Conservation (phyloP, 2,888 invertebrate species). For the Carcina quercana region DNA sequence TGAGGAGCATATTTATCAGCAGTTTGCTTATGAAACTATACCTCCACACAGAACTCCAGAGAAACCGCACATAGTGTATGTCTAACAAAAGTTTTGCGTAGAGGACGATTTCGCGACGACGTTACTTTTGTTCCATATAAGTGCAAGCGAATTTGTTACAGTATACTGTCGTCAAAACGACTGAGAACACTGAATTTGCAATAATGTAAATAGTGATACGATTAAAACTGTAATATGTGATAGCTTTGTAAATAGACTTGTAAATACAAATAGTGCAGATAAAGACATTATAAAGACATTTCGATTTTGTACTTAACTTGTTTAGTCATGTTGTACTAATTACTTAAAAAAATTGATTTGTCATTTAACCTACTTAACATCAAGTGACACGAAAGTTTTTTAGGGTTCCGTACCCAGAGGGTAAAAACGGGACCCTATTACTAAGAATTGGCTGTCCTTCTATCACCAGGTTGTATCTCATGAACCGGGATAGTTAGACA, state of each 20-base stretch:
- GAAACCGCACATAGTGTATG: conserved; percentile 76
- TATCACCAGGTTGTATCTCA: too few relatives aligned
- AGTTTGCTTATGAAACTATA: conserved; percentile 69
- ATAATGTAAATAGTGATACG: conserved; percentile 72
- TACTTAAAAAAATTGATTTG: conserved; percentile 20
- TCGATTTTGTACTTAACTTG: conserved; percentile 65
- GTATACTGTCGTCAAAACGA: conserved; percentile 44
- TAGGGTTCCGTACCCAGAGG: too few relatives aligned
- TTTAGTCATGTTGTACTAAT: conserved; percentile 41
- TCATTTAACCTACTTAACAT: conserved; percentile 28
- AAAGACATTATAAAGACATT: conserved; percentile 48
- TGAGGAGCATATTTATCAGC: conserved; percentile 70
- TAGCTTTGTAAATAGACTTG: conserved; percentile 70
- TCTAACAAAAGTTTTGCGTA: conserved; percentile 67
- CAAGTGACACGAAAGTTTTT: too few relatives aligned
- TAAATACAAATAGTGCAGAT: conserved; percentile 57
- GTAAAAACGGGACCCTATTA: too few relatives aligned
- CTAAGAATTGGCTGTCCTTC: too few relatives aligned
- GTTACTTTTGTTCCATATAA: conserved; percentile 48
- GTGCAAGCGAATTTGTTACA: conserved; percentile 35
- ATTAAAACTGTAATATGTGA: conserved; percentile 69
- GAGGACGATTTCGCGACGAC: conserved; percentile 53
- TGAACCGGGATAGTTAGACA: too few relatives aligned
- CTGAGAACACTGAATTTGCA: conserved; percentile 54
- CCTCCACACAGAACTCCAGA: conserved; percentile 70